phyloP scores from a whole-genome alignment of 2,888 invertebrate species.

The Fabriciana adippe region DNA sequence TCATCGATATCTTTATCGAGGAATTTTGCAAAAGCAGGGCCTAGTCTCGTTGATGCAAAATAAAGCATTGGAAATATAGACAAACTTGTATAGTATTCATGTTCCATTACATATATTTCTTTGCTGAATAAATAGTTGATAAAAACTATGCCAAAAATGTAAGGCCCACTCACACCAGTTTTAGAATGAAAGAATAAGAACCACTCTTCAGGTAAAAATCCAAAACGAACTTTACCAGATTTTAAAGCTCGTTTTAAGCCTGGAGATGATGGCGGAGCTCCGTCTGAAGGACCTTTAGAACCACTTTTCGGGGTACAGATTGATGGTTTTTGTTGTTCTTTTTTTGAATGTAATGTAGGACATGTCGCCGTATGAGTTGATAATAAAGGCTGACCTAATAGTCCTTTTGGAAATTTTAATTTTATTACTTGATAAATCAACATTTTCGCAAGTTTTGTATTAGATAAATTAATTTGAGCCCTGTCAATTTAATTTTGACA shows the following conservation, averaged over 20 bases:
- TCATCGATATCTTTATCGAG: conserved; percentile 88
- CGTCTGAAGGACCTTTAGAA: background rate
- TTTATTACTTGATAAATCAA: conserved; percentile 9
- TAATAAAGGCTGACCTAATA: conserved; percentile 20
- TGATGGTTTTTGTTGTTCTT: conserved; percentile 1
- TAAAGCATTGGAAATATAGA: conserved; percentile 85
- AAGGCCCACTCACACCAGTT: conserved; percentile 94
- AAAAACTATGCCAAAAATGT: conserved; percentile 89
- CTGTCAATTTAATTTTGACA: background rate
- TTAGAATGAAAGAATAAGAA: conserved; percentile 95
- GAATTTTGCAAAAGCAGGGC: conserved; percentile 81
- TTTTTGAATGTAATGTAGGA: conserved; percentile 18
- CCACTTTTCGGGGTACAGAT: background rate
- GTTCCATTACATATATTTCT: conserved; percentile 96
- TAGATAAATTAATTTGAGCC: background rate
- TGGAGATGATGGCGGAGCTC: conserved; percentile 3
- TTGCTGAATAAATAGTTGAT: conserved; percentile 93
- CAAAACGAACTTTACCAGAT: conserved; percentile 80
- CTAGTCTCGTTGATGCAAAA: conserved; percentile 84
- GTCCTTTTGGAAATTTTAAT: conserved; percentile 16
- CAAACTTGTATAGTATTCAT: conserved; percentile 92
- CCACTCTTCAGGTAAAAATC: conserved; percentile 76
- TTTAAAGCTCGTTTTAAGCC: conserved; percentile 49
- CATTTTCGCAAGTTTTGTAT: conserved; percentile 6
- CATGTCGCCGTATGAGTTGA: conserved; percentile 38